phyloP scores from a whole-genome alignment of 1,140 invertebrate species.

The Camponotus vicinus region DNA sequence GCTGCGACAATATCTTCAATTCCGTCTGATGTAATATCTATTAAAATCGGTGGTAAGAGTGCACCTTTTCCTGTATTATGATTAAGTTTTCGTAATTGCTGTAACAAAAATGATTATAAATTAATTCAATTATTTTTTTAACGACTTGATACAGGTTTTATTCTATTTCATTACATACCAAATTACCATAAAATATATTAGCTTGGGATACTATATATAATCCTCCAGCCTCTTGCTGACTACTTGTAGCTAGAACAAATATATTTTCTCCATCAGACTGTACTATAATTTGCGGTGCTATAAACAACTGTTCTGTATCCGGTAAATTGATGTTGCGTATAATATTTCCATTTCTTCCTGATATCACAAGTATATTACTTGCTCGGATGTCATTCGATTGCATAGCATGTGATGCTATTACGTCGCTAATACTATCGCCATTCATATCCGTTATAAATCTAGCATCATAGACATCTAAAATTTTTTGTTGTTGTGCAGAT shows the following conservation, averaged over 20 bases:
- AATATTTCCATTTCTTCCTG: conserved; percentile 90
- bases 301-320: conserved; percentile 90
- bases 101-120: conserved; percentile 66
- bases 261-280: conserved; percentile 87
- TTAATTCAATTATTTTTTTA: background rate
- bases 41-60: conserved; percentile 90
- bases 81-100: conserved; percentile 84
- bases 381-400: conserved; percentile 84
- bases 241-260: conserved; percentile 91
- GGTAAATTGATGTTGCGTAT: conserved; percentile 89
- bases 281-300: conserved; percentile 89
- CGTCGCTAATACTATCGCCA: conserved; percentile 90
- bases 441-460: conserved; percentile 91
- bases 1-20: conserved; percentile 91
- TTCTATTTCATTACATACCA: conserved; percentile 84
- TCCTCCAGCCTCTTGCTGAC: conserved; percentile 90
- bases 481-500: conserved; percentile 79
- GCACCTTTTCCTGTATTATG: conserved; percentile 86
- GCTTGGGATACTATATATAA: conserved; percentile 89
- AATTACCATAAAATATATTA: conserved; percentile 86
- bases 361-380: conserved; percentile 90
- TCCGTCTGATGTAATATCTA: conserved; percentile 92
- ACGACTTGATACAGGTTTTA: conserved; percentile 12
- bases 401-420: conserved; percentile 90
- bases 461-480: conserved; percentile 89